Evolutionary conservation across 2,797 vertebrate genomes (phyloP).

Genomic region (Acanthurus tractus): DNA sequence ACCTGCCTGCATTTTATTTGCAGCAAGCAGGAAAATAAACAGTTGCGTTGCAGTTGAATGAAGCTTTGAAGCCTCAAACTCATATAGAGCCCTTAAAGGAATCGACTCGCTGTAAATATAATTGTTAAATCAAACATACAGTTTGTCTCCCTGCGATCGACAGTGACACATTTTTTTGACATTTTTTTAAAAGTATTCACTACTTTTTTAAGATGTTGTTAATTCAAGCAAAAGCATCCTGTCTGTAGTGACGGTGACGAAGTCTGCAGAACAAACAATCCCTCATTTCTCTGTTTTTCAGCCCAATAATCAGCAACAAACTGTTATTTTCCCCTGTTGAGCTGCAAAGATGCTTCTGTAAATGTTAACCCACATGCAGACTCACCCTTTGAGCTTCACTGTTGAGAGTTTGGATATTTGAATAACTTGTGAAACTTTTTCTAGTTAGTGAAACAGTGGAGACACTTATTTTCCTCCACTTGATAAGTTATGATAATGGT

Average conservation of each 20-base stretch:
- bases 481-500: no score
- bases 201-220: background rate
- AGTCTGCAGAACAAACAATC: background rate
- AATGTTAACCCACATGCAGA: background rate
- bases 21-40: no score
- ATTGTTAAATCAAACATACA: background rate
- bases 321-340: background rate
- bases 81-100: no score
- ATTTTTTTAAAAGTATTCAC: background rate
- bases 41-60: no score
- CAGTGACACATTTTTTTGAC: background rate
- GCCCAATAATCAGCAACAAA: background rate
- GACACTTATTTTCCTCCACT: background rate
- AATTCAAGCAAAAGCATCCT: background rate
- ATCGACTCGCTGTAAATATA: background rate
- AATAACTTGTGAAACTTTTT: background rate
- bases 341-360: background rate
- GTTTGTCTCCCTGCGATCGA: background rate
- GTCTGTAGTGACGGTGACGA: background rate
- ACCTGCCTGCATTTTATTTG: no score
- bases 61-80: no score
- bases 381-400: background rate
- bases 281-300: background rate
- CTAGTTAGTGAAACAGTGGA: background rate
- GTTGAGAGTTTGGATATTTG: background rate